These are phyloP conservation scores for Drosophila kohkoa DNA, from an alignment of 1,140 invertebrate species.

Conservation along the genomic window DNA sequence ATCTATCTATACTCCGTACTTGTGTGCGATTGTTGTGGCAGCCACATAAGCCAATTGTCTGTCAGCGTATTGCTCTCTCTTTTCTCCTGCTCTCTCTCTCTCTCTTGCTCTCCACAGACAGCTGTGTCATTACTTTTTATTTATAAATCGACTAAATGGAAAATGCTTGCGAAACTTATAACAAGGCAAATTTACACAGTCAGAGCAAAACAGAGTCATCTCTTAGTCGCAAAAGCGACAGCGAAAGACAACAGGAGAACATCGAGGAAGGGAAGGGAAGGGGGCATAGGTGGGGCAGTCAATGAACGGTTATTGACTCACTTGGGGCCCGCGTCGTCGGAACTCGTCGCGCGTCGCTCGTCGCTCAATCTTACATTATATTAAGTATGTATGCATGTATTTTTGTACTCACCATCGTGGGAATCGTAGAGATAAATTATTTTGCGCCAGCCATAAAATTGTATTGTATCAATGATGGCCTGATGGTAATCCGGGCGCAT, in stretches of 20 bases:
- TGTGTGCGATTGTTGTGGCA: slow-evolving; percentile 13
- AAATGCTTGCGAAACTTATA: slow-evolving; percentile 76
- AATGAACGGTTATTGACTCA: slow-evolving; percentile 61
- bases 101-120: slow-evolving; percentile 36
- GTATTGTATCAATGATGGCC: slow-evolving; percentile 96
- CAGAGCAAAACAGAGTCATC: slow-evolving; percentile 25
- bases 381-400: slow-evolving; percentile 24
- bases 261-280: neutral
- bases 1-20: slow-evolving; percentile 10
- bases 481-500: slow-evolving; percentile 98
- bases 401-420: slow-evolving; percentile 93
- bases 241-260: neutral
- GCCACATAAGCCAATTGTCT: slow-evolving; percentile 37
- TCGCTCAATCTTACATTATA: slow-evolving; percentile 32
- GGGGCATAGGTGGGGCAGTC: slow-evolving; percentile 9
- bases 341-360: slow-evolving; percentile 24
- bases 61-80: slow-evolving; percentile 19
- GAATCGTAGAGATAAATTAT: slow-evolving; percentile 98
- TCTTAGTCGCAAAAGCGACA: slow-evolving; percentile 5
- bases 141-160: slow-evolving; percentile 79
- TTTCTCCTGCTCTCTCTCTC: neutral
- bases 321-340: slow-evolving; percentile 20
- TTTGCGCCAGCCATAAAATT: slow-evolving; percentile 95
- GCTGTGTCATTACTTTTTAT: slow-evolving; percentile 81
- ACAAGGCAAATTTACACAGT: slow-evolving; percentile 74